Conservation (phyloP, 2,797 vertebrate genomes). For the Gila robusta region DNA sequence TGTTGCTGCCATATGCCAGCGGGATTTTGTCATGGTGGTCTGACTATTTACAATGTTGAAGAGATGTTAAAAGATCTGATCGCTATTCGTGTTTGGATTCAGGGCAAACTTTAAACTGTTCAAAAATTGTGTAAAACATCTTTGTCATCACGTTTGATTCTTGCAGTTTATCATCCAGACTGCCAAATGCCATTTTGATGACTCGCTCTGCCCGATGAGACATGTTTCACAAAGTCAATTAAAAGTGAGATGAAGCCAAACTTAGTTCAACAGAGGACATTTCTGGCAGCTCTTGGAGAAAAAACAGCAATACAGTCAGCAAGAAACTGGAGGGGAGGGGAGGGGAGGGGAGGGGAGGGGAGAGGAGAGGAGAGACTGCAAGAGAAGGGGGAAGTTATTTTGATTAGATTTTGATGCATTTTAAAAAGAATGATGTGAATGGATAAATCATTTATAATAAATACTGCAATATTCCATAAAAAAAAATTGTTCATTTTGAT, state of each 20-base stretch:
- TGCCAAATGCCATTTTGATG: neutral
- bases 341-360: too few species aligned
- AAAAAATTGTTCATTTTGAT: neutral
- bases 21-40: neutral
- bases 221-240: neutral
- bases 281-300: neutral
- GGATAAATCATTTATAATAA: too few species aligned
- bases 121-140: neutral
- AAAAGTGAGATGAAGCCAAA: constrained; percentile 1
- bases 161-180: neutral
- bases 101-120: constrained; percentile 3
- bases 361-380: neutral
- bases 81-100: neutral
- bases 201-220: neutral
- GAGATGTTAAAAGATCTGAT: constrained; percentile 1
- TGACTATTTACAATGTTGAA: neutral
- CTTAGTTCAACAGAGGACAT: constrained; percentile 2
- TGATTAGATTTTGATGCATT: neutral
- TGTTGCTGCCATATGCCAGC: neutral
- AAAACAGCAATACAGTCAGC: neutral
- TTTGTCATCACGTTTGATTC: constrained; percentile 3
- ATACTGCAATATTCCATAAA: neutral
- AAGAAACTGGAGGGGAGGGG: neutral
- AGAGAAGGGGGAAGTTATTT: neutral
- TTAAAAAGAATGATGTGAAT: too few species aligned